Base-by-base conservation (phyloP, 2,797 vertebrate species). In the Myoxocephalus aenaeus region DNA sequence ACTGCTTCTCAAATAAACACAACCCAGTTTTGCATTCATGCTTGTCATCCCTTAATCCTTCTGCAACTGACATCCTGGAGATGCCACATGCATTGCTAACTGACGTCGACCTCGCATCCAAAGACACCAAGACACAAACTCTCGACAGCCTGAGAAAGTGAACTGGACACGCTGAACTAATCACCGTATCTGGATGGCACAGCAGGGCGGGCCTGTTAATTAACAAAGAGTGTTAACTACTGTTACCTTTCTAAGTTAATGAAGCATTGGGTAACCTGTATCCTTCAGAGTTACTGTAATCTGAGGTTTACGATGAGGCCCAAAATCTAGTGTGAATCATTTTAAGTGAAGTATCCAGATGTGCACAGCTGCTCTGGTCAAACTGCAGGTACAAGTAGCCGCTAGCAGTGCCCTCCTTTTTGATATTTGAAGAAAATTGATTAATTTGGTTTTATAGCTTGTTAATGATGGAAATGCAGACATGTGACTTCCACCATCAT, bases 41-140 rank as follows among this genome's bases (percentile, higher is more conserved):
- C 79, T 71, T 86, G 85, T 90, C 87, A 75, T 82, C 81, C 50
- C 80, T 36, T 72, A 46, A 81, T 87, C 76, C 67, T 51, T 73
- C 44, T 32, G 50, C 65, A 84, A 70, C 77, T 57, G 77, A 64
- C 84, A 20, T 40, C 54, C 67, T 77, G 59, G 61, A 73, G 50
- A 32, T 25, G 10, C 22, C 53, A 3, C 65, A 9, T n/a, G 13
- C 65, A 46, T 65, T 48, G 17, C 38, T 57, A 53, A 65, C 64
- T 75, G 70, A 71, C 14, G 2, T 25, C 32, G 12, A 42, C 34
- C 20, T 69, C 3, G 12, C n/a, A 34, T 58, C 46, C 42, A 17
- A 58, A 56, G 56, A n/a, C 15, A 15, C 17, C 22, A 11, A 3
- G 22, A 29, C 25, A 40, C 18, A 1, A 40, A 56, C 7, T 13